Evolutionary conservation across 92 coral and sea anemone species (phyloP).

Genomic region (Zoanthus sansibaricus): DNA sequence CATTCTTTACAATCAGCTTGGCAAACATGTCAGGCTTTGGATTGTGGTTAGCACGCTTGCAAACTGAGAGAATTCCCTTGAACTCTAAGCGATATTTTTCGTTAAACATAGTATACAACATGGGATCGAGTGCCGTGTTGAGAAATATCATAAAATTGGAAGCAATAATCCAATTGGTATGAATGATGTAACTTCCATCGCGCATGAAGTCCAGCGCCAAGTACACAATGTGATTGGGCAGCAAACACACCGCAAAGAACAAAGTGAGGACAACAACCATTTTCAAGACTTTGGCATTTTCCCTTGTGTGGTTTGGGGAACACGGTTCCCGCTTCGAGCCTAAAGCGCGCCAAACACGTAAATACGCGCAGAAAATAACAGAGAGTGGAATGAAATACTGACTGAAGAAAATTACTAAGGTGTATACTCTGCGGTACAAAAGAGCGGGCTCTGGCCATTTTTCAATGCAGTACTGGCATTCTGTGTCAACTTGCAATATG

Average conservation of each 20-base stretch:
- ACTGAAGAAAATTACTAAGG: constrained; percentile 69
- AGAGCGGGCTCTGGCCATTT: constrained; percentile 77
- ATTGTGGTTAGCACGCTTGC: background rate
- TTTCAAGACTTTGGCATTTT: constrained; percentile 78
- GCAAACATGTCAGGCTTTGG: constrained; percentile 25
- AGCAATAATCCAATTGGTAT: constrained; percentile 73
- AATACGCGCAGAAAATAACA: constrained; percentile 76
- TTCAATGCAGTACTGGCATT: constrained; percentile 68
- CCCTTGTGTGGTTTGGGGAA: constrained; percentile 57
- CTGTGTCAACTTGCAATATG: constrained; percentile 65
- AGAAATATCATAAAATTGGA: constrained; percentile 76
- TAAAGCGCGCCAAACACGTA: constrained; percentile 69
- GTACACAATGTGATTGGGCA: constrained; percentile 84
- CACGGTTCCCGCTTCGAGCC: constrained; percentile 52
- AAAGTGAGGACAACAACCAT: constrained; percentile 76
- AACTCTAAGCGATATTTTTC: constrained; percentile 80
- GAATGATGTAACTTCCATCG: constrained; percentile 40
- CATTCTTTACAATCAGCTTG: background rate
- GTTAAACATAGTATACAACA: constrained; percentile 77
- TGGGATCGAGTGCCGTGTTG: constrained; percentile 83
- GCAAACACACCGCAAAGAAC: constrained; percentile 76
- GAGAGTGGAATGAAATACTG: constrained; percentile 70
- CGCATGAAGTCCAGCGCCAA: constrained; percentile 69
- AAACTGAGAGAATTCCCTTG: constrained; percentile 16
- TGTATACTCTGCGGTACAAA: constrained; percentile 59